Conservation (phyloP, 2,113 vertebrate species). For the Scolopax mira region DNA sequence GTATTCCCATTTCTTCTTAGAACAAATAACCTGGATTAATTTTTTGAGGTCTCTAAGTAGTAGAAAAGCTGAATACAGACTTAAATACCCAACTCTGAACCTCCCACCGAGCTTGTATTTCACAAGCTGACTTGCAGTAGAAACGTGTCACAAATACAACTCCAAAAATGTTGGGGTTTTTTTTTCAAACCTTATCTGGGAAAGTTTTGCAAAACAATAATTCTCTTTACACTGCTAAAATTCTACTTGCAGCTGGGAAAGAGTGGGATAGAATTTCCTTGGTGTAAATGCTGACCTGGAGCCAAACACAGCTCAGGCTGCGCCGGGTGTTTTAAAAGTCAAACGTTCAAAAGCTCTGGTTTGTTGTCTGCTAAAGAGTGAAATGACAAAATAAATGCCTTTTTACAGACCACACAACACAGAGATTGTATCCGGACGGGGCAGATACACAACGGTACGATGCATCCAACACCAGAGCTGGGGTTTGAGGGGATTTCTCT, state of each 20-base stretch:
- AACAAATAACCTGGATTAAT: not conserved
- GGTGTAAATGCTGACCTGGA: not conserved
- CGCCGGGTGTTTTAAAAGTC: not conserved
- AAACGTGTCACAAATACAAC: not conserved
- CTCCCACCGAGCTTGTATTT: not conserved
- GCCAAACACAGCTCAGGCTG: not conserved
- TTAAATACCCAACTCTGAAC: not conserved
- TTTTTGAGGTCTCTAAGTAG: not conserved
- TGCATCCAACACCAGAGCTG: not conserved
- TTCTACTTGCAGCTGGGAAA: not conserved
- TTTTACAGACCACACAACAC: not conserved
- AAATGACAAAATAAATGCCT: not conserved
- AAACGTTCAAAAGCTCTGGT: not conserved
- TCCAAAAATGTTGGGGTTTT: no score
- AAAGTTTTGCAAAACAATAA: not conserved
- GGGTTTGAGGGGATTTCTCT: not conserved
- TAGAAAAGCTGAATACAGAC: not conserved
- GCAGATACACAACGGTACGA: not conserved
- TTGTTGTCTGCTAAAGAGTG: not conserved
- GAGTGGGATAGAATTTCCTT: not conserved
- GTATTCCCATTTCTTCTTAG: not conserved
- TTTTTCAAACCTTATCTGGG: not conserved
- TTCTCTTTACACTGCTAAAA: constrained; percentile 11
- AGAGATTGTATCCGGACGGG: not conserved
- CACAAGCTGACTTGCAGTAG: not conserved